Evolutionary conservation across 2,888 invertebrate genomes (phyloP), one percentile per base, ranked within the genome.

Genomic region (Beris morrisii): DNA sequence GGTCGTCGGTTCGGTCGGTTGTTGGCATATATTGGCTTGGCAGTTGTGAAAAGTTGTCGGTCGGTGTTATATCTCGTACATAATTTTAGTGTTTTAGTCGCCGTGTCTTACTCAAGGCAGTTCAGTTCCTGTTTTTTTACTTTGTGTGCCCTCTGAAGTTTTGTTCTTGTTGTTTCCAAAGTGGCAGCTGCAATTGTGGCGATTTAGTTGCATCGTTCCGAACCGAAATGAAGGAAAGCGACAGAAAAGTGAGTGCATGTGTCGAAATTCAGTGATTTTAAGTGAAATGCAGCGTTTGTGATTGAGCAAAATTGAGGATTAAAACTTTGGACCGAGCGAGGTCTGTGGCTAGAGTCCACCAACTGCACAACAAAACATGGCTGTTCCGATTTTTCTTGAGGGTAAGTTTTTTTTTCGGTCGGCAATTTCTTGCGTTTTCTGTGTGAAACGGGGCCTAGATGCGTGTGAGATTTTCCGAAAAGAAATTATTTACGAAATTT

Each of bases 321-420:
- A 61, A 52, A 15, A 50, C 9, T 15, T 61, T 13, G 50, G 52
- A 61, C 61, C 28, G 32, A 38, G 61, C 50, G 50, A 7, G 9
- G 61, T 61, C 52, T n/a, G 59, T 50, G 43, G 50, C 9, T 12
- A 52, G 6, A 38, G 61, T 61, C 61, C 50, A 22, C 22, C 2
- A 22, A 61, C 15, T 28, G 61, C 61, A 61, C 61, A 52, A 61
- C 46, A 52, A 50, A 69, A 69, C 57, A 69, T 69, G 69, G 69
- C 69, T 69, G 69, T 69, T 67, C 69, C 69, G 58, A 65, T 69
- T 61, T 65, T 67, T 22, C 59, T 69, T n/a, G 69, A 67, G 67
- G 69, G 69, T 69, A 55, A 69, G 67, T 69, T 28, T 4, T 13
- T 31, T 38, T 31, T 48, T 13, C n/a, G n/a, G 48, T 48, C n/a